phyloP scores from a whole-genome alignment of 1,140 invertebrate species.

The Rhopalosiphum maidis region DNA sequence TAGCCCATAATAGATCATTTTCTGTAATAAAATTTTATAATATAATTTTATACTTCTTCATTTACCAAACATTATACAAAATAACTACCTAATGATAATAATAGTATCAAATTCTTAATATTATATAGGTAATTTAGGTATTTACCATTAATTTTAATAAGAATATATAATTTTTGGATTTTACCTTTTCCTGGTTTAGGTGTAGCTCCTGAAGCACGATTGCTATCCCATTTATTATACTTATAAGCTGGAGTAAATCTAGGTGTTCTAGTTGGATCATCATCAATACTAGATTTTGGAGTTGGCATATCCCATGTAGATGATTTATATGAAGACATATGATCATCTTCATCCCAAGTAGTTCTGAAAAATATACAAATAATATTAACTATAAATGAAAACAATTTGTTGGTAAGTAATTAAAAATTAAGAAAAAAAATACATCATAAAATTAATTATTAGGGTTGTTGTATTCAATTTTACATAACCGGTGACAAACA shows the following conservation, averaged over 20 bases:
- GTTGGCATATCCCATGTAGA: constrained; percentile 90
- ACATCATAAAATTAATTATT: background rate
- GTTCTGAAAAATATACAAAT: constrained; percentile 66
- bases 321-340: constrained; percentile 72
- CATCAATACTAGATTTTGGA: constrained; percentile 67
- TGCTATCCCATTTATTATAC: constrained; percentile 79
- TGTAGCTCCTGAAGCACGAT: constrained; percentile 71
- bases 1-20: constrained; percentile 66
- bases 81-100: background rate
- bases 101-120: background rate
- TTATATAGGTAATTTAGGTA: background rate
- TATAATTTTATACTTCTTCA: background rate
- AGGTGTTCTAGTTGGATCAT: constrained; percentile 68
- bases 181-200: constrained; percentile 64
- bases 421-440: too few species aligned
- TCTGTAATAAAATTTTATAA: constrained; percentile 59
- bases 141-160: background rate
- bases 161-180: background rate
- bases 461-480: background rate
- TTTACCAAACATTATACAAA: background rate
- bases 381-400: background rate
- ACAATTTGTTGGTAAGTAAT: too few species aligned
- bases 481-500: background rate
- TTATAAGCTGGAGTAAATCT: constrained; percentile 86
- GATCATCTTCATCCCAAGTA: constrained; percentile 84